A percentile compares a stretch with the other conserved stretches of the same genome.
phyloP scores from a whole-genome alignment of 2,113 vertebrate genomes.

The Chloroceryle aenea region DNA sequence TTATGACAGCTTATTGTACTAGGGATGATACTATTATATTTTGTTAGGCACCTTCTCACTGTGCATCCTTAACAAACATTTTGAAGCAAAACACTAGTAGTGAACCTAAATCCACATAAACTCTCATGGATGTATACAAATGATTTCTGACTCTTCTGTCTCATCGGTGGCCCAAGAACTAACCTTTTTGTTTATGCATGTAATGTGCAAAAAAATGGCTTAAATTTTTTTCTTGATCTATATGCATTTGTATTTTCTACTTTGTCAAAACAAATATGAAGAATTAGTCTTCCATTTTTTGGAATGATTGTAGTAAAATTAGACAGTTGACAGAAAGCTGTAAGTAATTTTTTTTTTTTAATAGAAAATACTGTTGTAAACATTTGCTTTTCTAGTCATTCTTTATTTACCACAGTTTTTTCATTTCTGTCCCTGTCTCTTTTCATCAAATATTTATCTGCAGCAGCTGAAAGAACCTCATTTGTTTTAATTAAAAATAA shows the following conservation, averaged over 20 bases:
- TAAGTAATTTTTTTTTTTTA: not conserved
- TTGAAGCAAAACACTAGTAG: not conserved
- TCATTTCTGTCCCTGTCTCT: conserved; percentile 62
- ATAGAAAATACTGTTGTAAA: not conserved
- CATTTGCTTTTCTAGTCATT: conserved; percentile 30
- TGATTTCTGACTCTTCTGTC: not conserved
- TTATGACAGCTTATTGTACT: not conserved
- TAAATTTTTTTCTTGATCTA: not conserved
- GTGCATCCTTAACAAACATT: not conserved
- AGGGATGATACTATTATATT: not conserved
- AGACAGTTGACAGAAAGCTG: not conserved
- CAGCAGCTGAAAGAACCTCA: conserved; percentile 62
- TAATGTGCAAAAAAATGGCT: not conserved
- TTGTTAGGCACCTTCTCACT: not conserved
- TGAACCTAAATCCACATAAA: not conserved
- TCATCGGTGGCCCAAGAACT: not conserved
- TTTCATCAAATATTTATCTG: conserved; percentile 75
- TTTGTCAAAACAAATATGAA: not conserved
- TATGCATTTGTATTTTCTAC: not conserved
- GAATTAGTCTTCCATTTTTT: not conserved
- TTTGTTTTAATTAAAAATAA: conserved; percentile 82
- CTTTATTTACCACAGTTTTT: conserved; percentile 17
- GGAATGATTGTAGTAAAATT: not conserved
- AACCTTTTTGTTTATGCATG: not conserved
- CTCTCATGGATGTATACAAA: not conserved